Evolutionary conservation across 2,797 vertebrate genomes (phyloP).

Genomic region (Phoxinus dragarum): DNA sequence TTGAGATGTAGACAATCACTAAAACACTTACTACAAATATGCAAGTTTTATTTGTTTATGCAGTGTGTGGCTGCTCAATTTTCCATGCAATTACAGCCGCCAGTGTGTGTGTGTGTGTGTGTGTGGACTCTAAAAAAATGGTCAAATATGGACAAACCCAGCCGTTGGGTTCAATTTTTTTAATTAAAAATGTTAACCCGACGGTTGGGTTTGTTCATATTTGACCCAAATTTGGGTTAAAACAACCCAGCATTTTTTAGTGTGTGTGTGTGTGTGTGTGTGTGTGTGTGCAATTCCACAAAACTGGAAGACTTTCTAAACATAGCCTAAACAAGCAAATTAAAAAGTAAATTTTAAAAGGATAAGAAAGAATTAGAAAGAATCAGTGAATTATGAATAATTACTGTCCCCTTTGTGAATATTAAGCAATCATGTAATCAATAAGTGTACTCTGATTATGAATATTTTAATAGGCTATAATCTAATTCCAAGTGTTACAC

Average conservation of each 20-base stretch:
- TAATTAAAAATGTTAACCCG: too few relatives aligned
- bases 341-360: not conserved
- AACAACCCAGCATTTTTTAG: too few relatives aligned
- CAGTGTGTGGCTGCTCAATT: not conserved
- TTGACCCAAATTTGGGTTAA: too few relatives aligned
- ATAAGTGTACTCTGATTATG: not conserved
- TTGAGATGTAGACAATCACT: not conserved
- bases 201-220: too few relatives aligned
- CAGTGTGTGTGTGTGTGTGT: not conserved
- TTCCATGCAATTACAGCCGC: not conserved
- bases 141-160: too few relatives aligned
- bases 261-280: too few relatives aligned
- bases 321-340: not conserved
- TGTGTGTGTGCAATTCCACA: not conserved
- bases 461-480: not conserved
- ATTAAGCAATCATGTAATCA: not conserved
- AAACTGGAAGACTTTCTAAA: not conserved
- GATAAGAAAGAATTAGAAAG: not conserved
- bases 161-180: too few relatives aligned
- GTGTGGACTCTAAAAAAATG: too few relatives aligned
- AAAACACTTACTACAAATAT: not conserved
- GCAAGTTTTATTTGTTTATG: not conserved
- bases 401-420: not conserved
- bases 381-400: not conserved
- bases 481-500: not conserved